Evolutionary conservation across 2,888 invertebrate genomes (phyloP), one percentile per base, ranked within the genome.

Genomic region (Leptinotarsa tumamoca): DNA sequence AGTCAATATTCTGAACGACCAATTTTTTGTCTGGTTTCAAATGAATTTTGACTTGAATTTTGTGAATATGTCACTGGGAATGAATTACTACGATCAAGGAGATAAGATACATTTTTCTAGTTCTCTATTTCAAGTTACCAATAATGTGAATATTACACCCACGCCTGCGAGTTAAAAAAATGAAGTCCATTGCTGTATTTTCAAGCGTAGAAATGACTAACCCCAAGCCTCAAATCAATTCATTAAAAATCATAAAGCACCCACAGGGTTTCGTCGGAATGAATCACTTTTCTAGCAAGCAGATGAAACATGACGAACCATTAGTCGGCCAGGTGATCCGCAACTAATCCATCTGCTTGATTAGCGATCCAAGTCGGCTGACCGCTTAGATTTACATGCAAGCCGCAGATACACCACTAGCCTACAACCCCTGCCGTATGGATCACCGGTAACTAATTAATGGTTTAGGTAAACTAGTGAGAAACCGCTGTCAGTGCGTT

Each of bases 261-360:
- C 27, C 63, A 63, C 17, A 56, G 15, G 27, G 15, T 27, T 23
- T 52, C 33, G 27, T 18, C 49, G 18, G 21, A 72, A 72, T 72
- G 67, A 52, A 66, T 54, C 54, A 67, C n/a, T 72, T 54, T 43
- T n/a, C 67, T 4, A 67, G 17, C 33, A 10, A 21, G 82, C 80
- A 82, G 77, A 84, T 86, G 85, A 85, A 85, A 85, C 85, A 85
- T 85, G 71, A 77, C 73, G 77, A 82, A 86, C 85, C 84, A 82
- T 76, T 76, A 68, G 76, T 78, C 68, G 72, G 78, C 81, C 84
- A 84, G 84, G 84, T 84, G 84, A 83, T 83, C 80, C 80, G 61
- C 51, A 51, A 68, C 78, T 81, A 78, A 83, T 81, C 84, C 83
- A 83, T 82, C 82, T 83, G 84, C 82, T 81, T 83, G 82, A 83